Conservation (phyloP, 2,113 vertebrate species). For the Platichthys stellatus region DNA sequence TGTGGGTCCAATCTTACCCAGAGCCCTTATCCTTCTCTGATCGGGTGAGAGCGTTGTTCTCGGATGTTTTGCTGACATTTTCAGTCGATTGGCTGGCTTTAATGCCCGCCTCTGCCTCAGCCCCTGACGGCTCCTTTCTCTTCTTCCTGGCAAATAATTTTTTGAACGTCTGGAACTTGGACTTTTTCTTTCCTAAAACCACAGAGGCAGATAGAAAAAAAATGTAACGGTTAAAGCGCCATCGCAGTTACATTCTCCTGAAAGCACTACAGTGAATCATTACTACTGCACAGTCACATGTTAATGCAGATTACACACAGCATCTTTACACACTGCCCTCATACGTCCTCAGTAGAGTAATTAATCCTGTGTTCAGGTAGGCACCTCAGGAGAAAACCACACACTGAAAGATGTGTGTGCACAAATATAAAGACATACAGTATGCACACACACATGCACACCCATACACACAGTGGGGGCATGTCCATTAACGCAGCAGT, state of each 20-base stretch:
- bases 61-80: constrained; percentile 79
- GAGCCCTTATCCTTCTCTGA: constrained; percentile 74
- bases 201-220: not conserved
- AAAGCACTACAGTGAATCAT: not conserved
- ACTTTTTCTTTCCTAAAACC: constrained; percentile 91
- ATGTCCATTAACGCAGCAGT: constrained; percentile 54
- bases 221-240: not conserved
- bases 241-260: not conserved
- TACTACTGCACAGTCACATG: not conserved
- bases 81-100: constrained; percentile 86
- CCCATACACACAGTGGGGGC: constrained; percentile 30
- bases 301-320: constrained; percentile 39
- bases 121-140: constrained; percentile 80
- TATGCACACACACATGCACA: constrained; percentile 13
- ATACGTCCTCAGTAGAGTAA: constrained; percentile 34
- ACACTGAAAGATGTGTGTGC: constrained; percentile 14
- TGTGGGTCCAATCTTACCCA: constrained; percentile 80
- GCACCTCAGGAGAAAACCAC: constrained; percentile 40
- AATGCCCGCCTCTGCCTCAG: constrained; percentile 65
- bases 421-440: constrained; percentile 1
- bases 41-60: constrained; percentile 61
- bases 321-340: constrained; percentile 44
- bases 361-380: constrained; percentile 43
- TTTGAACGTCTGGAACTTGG: constrained; percentile 92
- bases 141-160: constrained; percentile 93